Conservation (phyloP, 2,888 invertebrate species). For the Arrhopalites spinosus region DNA sequence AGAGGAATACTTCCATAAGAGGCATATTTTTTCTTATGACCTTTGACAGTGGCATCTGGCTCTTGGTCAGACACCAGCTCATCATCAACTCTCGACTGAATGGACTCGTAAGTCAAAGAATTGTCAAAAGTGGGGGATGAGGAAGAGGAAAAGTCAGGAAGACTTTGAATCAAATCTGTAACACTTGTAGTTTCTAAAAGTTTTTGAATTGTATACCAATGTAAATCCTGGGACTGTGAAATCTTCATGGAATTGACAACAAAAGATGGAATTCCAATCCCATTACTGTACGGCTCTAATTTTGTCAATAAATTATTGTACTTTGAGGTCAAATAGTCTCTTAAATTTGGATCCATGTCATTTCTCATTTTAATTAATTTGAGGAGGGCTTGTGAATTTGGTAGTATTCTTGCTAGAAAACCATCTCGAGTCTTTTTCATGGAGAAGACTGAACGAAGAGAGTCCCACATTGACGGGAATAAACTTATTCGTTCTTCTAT, state of each 20-base stretch:
- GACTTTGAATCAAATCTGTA: slow-evolving; percentile 25
- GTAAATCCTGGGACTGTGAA: slow-evolving; percentile 46
- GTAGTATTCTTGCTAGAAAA: slow-evolving; percentile 30
- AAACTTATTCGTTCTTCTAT: slow-evolving; percentile 8
- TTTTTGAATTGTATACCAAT: slow-evolving; percentile 51
- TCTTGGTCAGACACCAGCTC: slow-evolving; percentile 55
- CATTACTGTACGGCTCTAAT: slow-evolving; percentile 52
- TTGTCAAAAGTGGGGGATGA: slow-evolving; percentile 21
- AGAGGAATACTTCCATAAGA: slow-evolving; percentile 34
- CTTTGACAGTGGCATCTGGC: slow-evolving; percentile 50
- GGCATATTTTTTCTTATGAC: slow-evolving; percentile 43
- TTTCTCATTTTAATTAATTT: slow-evolving; percentile 42
- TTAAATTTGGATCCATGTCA: slow-evolving; percentile 49
- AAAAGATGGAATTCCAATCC: slow-evolving; percentile 50
- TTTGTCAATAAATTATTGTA: slow-evolving; percentile 52
- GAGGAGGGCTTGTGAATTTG: slow-evolving; percentile 30
- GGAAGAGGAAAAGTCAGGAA: slow-evolving; percentile 35
- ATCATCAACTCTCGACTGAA: slow-evolving; percentile 42
- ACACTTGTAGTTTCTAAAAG: slow-evolving; percentile 40
- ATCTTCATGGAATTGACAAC: slow-evolving; percentile 55
- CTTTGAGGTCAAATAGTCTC: slow-evolving; percentile 48
- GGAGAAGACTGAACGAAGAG: slow-evolving; percentile 12
- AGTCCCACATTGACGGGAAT: slow-evolving; percentile 11
- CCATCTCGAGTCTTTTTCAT: slow-evolving; percentile 29
- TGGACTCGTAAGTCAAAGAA: slow-evolving; percentile 13